phyloP scores from a whole-genome alignment of 2,888 invertebrate genomes.

The Nephrotoma guestfalica region DNA sequence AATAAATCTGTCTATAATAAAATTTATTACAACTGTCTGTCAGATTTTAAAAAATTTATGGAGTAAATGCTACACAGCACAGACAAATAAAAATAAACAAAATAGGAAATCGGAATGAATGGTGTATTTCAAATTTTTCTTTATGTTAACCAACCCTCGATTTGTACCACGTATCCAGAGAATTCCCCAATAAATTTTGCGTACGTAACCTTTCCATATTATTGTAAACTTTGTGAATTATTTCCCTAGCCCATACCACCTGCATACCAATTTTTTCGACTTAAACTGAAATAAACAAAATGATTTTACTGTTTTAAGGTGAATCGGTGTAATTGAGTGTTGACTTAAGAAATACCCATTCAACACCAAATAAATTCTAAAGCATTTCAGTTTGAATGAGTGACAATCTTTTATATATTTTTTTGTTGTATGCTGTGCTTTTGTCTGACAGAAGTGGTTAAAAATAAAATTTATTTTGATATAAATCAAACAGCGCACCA shows the following conservation, averaged over 20 bases:
- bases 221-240: not conserved
- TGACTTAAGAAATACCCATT: not conserved
- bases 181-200: too few species aligned
- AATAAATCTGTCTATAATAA: not conserved
- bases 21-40: slow-evolving; percentile 3
- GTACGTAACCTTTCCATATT: not conserved
- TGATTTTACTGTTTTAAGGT: not conserved
- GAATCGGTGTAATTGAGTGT: not conserved
- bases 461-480: not conserved
- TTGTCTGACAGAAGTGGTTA: not conserved
- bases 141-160: not conserved
- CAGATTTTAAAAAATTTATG: not conserved
- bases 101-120: not conserved
- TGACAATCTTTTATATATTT: not conserved
- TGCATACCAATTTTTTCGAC: not conserved
- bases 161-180: not conserved
- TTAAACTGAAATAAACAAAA: not conserved
- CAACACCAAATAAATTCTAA: not conserved
- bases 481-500: not conserved
- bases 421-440: not conserved
- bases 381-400: not conserved
- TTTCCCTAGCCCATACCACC: not conserved
- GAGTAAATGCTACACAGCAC: not conserved
- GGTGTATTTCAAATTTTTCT: not conserved
- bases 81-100: not conserved